Conservation (phyloP, 2,888 invertebrate species). For the Tanytarsus gracilentus region DNA sequence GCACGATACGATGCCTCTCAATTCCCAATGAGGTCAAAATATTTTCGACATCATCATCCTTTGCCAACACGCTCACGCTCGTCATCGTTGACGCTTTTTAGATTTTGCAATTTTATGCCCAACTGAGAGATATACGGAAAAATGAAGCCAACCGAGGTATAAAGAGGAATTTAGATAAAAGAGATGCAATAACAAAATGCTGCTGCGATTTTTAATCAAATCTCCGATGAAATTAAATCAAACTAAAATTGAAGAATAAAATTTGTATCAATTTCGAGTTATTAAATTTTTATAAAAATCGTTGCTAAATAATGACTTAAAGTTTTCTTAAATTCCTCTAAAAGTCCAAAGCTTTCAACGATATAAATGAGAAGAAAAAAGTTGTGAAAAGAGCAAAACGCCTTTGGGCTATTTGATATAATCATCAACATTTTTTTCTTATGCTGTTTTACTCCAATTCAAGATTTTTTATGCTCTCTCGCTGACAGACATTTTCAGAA, state of each 20-base stretch:
- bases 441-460: not conserved
- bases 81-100: no score
- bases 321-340: no score
- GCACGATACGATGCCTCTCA: slow-evolving; percentile 1
- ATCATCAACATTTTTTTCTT: slow-evolving; percentile 23
- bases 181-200: no score
- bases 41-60: not conserved
- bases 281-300: no score
- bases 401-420: slow-evolving; percentile 25
- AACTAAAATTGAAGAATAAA: slow-evolving; percentile 15
- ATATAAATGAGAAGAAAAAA: no score
- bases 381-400: slow-evolving; percentile 23
- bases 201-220: slow-evolving; percentile 5
- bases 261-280: no score
- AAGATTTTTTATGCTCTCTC: not conserved
- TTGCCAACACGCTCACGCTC: not conserved
- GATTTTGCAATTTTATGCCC: slow-evolving; percentile 13
- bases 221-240: slow-evolving; percentile 11
- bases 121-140: no score
- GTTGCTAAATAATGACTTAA: no score
- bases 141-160: no score
- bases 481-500: slow-evolving; percentile 18
- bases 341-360: no score
- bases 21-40: slow-evolving; percentile 16
- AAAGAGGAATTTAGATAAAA: no score